Conservation (phyloP, 2,888 invertebrate genomes). For the Piscicola geometra region DNA sequence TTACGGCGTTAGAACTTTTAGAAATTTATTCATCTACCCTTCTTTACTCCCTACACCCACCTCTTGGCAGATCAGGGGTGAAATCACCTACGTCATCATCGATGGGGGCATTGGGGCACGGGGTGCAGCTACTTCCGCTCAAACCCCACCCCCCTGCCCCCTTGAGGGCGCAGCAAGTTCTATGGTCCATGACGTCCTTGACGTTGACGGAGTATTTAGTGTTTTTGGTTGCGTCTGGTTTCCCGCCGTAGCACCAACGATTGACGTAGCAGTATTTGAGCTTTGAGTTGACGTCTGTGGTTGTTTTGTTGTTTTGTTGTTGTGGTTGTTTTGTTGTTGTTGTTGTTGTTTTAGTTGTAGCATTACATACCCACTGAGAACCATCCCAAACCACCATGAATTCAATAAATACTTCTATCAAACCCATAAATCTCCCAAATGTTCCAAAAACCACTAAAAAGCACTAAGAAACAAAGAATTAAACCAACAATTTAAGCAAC, state of each 20-base stretch:
- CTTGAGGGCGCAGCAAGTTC: slow-evolving; percentile 16
- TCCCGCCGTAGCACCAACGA: slow-evolving; percentile 27
- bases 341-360: background rate
- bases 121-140: slow-evolving; percentile 14
- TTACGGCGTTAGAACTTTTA: too few relatives aligned
- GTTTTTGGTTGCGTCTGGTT: slow-evolving; percentile 1
- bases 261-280: slow-evolving; percentile 26
- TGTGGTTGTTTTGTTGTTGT: background rate
- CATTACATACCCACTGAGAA: too few relatives aligned
- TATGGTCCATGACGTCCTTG: slow-evolving; percentile 27
- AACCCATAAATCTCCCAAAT: too few relatives aligned
- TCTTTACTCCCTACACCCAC: slow-evolving; percentile 1
- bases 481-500: too few relatives aligned
- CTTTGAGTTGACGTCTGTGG: slow-evolving; percentile 22
- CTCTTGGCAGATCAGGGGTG: slow-evolving; percentile 27
- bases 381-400: too few relatives aligned
- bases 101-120: slow-evolving; percentile 18
- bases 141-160: slow-evolving; percentile 27
- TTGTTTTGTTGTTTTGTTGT: background rate
- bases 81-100: slow-evolving; percentile 23
- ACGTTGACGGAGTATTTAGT: background rate
- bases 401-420: too few relatives aligned
- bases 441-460: too few relatives aligned
- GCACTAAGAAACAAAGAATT: too few relatives aligned
- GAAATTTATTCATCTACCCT: too few relatives aligned